Evolutionary conservation across 2,797 vertebrate genomes (phyloP).

Genomic region (Ibycter americanus): DNA sequence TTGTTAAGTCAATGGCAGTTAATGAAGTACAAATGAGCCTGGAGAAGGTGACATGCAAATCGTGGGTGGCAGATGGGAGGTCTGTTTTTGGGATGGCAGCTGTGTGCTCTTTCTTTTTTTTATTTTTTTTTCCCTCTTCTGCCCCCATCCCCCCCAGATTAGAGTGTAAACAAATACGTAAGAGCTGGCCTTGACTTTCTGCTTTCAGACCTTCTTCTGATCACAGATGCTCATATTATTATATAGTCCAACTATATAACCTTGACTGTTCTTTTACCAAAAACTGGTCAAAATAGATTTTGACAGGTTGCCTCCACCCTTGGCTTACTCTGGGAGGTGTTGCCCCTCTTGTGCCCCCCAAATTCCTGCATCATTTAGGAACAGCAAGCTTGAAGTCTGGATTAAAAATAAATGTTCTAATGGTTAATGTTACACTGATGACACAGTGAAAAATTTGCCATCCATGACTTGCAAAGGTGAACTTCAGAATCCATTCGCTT

Average conservation of each 20-base stretch:
- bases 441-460: slow-evolving; percentile 30
- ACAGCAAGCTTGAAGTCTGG: not conserved
- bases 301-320: not conserved
- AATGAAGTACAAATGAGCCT: slow-evolving; percentile 90
- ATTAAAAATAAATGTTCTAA: not conserved
- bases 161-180: slow-evolving; percentile 31
- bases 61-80: slow-evolving; percentile 89
- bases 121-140: not conserved
- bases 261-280: slow-evolving; percentile 11
- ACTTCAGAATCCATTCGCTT: slow-evolving; percentile 27
- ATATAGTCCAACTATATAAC: not conserved
- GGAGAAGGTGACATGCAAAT: slow-evolving; percentile 87
- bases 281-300: not conserved
- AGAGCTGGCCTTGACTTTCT: slow-evolving; percentile 49
- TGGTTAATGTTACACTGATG: not conserved
- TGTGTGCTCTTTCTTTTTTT: slow-evolving; percentile 71
- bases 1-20: slow-evolving; percentile 89
- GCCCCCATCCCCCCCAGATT: not conserved
- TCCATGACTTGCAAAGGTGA: slow-evolving; percentile 55
- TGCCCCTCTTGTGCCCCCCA: not conserved
- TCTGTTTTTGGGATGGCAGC: slow-evolving; percentile 83
- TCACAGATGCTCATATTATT: not conserved
- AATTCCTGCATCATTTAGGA: not conserved
- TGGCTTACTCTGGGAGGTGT: not conserved
- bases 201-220: not conserved